A percentile compares a stretch with the other conserved stretches of the same genome.
Conservation (phyloP, 2,797 vertebrate species). For the Setipinna tenuifilis region DNA sequence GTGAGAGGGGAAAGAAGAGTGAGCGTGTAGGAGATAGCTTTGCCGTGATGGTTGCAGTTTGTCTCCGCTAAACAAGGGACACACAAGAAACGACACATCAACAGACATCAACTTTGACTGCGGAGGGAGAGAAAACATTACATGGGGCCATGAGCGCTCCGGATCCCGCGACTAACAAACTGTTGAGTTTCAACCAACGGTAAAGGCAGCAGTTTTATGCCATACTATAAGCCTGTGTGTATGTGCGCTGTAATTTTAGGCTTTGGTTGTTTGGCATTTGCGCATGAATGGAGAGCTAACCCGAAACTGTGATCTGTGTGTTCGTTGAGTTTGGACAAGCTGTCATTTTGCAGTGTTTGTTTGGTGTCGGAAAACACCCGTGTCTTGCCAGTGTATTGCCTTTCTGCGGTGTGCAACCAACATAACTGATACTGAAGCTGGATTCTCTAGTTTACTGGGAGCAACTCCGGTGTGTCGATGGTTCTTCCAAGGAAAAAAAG, state of each 20-base stretch:
- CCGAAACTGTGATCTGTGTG: background rate
- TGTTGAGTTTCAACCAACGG: slow-evolving; percentile 87
- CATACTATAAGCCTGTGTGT: slow-evolving; percentile 19
- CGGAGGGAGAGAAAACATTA: slow-evolving; percentile 65
- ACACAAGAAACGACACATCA: background rate
- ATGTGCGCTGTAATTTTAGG: background rate
- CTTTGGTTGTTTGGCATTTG: background rate
- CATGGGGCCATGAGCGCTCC: slow-evolving; percentile 82
- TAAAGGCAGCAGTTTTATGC: slow-evolving; percentile 58
- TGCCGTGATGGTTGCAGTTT: slow-evolving; percentile 42
- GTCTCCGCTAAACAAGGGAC: background rate
- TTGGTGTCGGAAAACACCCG: background rate
- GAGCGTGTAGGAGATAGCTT: background rate
- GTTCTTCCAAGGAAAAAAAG: background rate
- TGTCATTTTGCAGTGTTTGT: slow-evolving; percentile 40
- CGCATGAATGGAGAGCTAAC: background rate
- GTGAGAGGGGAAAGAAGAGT: slow-evolving; percentile 13
- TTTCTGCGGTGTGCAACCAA: slow-evolving; percentile 38
- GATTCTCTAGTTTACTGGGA: background rate
- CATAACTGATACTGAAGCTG: background rate
- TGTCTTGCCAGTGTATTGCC: slow-evolving; percentile 5
- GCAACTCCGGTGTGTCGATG: background rate
- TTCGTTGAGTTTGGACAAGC: slow-evolving; percentile 8
- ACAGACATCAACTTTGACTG: slow-evolving; percentile 55
- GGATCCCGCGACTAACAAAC: slow-evolving; percentile 81